phyloP scores from a whole-genome alignment of 2,113 vertebrate species.

The Hippocampus mohnikei region DNA sequence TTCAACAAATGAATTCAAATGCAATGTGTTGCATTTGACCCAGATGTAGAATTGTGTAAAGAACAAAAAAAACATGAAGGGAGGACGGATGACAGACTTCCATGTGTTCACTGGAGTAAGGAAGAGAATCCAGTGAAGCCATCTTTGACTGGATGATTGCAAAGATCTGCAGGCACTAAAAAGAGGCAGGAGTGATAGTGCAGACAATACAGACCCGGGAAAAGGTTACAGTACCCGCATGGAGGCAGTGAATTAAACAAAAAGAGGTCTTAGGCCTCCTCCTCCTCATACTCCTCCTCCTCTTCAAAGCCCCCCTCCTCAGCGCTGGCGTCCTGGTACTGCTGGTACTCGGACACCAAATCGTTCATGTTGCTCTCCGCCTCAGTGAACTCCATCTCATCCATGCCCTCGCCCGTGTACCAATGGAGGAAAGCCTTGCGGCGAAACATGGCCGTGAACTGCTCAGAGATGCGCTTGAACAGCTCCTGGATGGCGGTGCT shows the following conservation, averaged over 20 bases:
- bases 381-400: constrained; percentile 84
- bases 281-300: constrained; percentile 55
- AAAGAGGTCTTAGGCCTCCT: constrained; percentile 38
- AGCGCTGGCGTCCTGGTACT: constrained; percentile 88
- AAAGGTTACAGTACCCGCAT: constrained; percentile 16
- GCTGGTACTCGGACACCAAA: constrained; percentile 87
- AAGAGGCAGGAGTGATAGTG: not conserved
- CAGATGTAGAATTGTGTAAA: constrained; percentile 14
- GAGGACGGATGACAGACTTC: constrained; percentile 31
- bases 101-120: constrained; percentile 19
- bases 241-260: constrained; percentile 25
- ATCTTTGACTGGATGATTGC: not conserved
- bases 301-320: constrained; percentile 60
- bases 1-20: constrained; percentile 30
- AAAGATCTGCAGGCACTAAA: not conserved
- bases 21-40: constrained; percentile 8
- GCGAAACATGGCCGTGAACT: constrained; percentile 86
- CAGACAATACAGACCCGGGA: constrained; percentile 11
- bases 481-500: constrained; percentile 87
- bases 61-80: constrained; percentile 21
- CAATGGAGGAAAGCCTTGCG: constrained; percentile 86
- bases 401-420: constrained; percentile 87
- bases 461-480: constrained; percentile 86
- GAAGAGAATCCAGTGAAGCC: constrained; percentile 12
- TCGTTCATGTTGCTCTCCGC: constrained; percentile 83